phyloP scores from a whole-genome alignment of 2,797 vertebrate species.

The Rhabdomys pumilio region DNA sequence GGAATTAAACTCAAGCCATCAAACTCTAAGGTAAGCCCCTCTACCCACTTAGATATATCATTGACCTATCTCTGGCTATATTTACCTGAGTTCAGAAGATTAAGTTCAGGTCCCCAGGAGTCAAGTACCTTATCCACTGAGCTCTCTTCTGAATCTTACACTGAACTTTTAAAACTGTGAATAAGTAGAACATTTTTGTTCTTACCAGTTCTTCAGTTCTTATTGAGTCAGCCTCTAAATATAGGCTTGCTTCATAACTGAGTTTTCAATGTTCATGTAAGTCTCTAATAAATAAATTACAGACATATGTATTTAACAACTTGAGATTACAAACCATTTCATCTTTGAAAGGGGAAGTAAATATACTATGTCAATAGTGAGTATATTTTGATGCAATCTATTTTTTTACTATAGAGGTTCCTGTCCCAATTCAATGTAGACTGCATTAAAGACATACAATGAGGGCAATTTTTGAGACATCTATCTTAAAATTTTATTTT shows the following conservation, averaged over 20 bases:
- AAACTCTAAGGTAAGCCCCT: neutral
- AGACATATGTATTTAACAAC: neutral
- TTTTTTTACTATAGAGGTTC: rapidly evolving
- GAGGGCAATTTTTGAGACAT: neutral
- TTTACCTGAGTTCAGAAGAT: neutral
- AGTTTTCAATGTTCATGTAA: neutral
- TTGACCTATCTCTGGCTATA: neutral
- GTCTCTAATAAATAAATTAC: neutral
- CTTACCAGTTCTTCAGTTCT: neutral
- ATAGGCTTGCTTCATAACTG: neutral
- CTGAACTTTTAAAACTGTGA: neutral
- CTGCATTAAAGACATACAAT: neutral
- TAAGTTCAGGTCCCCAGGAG: neutral
- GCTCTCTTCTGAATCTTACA: neutral
- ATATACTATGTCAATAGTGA: neutral
- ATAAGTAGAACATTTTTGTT: neutral
- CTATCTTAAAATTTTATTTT: neutral
- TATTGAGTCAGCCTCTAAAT: neutral
- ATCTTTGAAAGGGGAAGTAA: neutral
- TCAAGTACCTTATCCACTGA: neutral
- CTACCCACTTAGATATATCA: no score
- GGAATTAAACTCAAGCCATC: neutral
- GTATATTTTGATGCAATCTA: no score
- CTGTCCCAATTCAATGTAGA: neutral
- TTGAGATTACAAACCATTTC: neutral